Evolutionary conservation across 2,113 vertebrate species (phyloP).

Genomic region (Heterotilapia buettikoferi): DNA sequence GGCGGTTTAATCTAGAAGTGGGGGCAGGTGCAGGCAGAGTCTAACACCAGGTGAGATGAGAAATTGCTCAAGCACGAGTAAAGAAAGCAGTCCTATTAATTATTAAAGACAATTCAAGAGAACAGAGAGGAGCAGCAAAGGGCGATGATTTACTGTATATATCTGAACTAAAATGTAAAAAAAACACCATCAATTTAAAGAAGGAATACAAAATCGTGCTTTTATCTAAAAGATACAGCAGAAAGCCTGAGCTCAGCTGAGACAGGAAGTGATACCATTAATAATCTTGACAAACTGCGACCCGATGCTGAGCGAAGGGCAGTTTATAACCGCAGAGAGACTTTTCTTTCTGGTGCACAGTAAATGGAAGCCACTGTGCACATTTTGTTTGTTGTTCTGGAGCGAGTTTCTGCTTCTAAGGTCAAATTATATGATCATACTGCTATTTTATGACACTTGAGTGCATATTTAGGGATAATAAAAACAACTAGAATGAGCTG

Average conservation of each 20-base stretch:
- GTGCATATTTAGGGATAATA: not conserved
- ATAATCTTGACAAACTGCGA: not conserved
- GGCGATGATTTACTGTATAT: not conserved
- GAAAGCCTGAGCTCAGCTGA: not conserved
- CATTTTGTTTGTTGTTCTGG: not conserved
- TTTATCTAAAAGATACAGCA: not conserved
- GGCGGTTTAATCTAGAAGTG: not conserved
- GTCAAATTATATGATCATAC: conserved; percentile 1
- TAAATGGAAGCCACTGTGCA: not conserved
- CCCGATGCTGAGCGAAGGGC: not conserved
- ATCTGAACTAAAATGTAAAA: not conserved
- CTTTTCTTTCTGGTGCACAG: not conserved
- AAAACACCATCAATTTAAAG: not conserved
- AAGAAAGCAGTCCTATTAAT: conserved; percentile 4
- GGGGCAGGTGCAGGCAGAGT: conserved; percentile 1
- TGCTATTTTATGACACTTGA: not conserved
- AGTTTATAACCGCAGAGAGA: not conserved
- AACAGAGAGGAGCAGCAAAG: not conserved
- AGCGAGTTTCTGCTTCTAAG: not conserved
- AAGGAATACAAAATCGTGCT: not conserved
- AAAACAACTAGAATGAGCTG: not conserved
- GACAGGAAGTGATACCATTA: not conserved
- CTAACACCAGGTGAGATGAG: conserved; percentile 25
- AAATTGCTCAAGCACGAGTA: conserved; percentile 1
- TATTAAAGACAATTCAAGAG: conserved; percentile 1